phyloP scores from a whole-genome alignment of 30 jellyfish, hydroid and myxozoan genomes.

The Pelagia noctiluca region DNA sequence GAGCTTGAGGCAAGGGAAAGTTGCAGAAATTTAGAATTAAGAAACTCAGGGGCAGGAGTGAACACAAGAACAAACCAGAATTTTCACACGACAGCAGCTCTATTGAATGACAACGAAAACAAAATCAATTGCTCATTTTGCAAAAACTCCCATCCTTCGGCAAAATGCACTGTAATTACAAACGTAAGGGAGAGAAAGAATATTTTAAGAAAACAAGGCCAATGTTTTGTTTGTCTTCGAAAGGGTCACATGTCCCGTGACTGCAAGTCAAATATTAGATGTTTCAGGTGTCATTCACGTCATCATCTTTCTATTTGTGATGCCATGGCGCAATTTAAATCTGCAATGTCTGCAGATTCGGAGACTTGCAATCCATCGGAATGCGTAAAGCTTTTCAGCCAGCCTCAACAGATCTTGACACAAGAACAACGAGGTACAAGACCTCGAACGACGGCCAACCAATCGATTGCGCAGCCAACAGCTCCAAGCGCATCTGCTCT shows the following conservation, averaged over 20 bases:
- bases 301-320: slow-evolving; percentile 45
- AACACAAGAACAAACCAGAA: no score
- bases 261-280: slow-evolving; percentile 7
- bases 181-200: slow-evolving; percentile 13
- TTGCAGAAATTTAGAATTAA: no score
- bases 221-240: slow-evolving; percentile 48
- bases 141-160: slow-evolving; percentile 19
- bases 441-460: no score
- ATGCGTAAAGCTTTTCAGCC: no score
- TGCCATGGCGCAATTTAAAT: no score
- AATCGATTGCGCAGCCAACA: no score
- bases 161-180: not conserved
- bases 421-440: no score
- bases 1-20: slow-evolving; percentile 43
- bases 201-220: slow-evolving; percentile 42
- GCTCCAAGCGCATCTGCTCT: no score
- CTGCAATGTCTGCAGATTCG: no score
- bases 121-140: slow-evolving; percentile 12
- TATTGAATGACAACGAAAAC: not conserved
- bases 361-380: no score
- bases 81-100: not conserved
- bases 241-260: slow-evolving; percentile 33
- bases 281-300: not conserved
- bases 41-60: no score
- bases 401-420: no score